phyloP scores from a whole-genome alignment of 2,113 vertebrate genomes.

The Coreoperca whiteheadi region DNA sequence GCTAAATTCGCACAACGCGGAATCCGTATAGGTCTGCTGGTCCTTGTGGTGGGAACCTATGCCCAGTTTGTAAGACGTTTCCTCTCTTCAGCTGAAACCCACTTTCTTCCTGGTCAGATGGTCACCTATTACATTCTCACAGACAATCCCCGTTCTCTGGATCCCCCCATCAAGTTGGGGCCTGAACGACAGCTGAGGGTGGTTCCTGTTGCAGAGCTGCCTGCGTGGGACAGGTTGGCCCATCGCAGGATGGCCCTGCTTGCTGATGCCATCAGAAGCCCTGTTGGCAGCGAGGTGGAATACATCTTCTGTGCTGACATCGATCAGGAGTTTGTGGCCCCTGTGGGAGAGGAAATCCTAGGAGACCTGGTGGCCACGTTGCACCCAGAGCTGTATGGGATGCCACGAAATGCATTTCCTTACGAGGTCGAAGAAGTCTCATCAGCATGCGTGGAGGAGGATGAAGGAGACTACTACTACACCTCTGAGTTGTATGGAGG shows the following conservation, averaged over 20 bases:
- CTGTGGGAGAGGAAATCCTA: conserved; percentile 82
- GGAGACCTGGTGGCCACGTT: conserved; percentile 81
- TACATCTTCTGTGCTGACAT: conserved; percentile 85
- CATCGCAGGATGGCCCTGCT: conserved; percentile 77
- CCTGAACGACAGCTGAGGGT: conserved; percentile 73
- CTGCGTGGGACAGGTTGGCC: conserved; percentile 78
- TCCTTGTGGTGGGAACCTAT: conserved; percentile 85
- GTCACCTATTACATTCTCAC: conserved; percentile 86
- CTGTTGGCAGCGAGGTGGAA: conserved; percentile 70
- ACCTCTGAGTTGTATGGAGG: conserved; percentile 85
- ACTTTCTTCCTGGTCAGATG: conserved; percentile 81
- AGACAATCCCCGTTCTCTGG: conserved; percentile 77
- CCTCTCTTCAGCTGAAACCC: conserved; percentile 79
- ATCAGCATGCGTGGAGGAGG: conserved; percentile 70
- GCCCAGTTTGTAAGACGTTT: conserved; percentile 76
- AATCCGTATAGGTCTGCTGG: conserved; percentile 80
- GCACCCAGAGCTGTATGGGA: conserved; percentile 79
- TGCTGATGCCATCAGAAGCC: conserved; percentile 65
- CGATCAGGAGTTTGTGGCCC: conserved; percentile 82
- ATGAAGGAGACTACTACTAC: conserved; percentile 85
- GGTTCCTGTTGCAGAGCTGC: conserved; percentile 75
- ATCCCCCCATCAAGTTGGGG: conserved; percentile 70
- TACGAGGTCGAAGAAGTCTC: conserved; percentile 77
- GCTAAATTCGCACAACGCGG: conserved; percentile 70
- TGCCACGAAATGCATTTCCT: conserved; percentile 61